Conservation (phyloP, 2,113 vertebrate species). For the Panthera uncia region DNA sequence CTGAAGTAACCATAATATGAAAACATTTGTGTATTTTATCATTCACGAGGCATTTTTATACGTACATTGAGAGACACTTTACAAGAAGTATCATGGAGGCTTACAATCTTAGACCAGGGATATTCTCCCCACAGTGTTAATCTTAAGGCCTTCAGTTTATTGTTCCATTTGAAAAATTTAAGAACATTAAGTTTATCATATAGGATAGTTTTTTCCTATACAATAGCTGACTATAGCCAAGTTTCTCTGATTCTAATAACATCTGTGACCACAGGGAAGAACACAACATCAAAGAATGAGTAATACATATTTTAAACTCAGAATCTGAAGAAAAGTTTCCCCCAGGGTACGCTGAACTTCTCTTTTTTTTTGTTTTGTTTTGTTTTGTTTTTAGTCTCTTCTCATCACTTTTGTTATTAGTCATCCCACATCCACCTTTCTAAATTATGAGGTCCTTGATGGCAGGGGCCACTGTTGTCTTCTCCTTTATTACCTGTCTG, state of each 20-base stretch:
- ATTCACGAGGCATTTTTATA: neutral
- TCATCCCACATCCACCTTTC: neutral
- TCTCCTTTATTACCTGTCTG: neutral
- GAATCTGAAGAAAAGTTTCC: neutral
- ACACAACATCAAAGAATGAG: neutral
- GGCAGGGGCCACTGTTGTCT: neutral
- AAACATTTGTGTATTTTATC: neutral
- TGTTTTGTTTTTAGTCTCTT: neutral
- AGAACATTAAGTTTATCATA: neutral
- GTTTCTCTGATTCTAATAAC: slow-evolving; percentile 9
- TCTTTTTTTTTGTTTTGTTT: neutral
- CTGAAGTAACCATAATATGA: neutral
- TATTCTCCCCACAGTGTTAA: neutral
- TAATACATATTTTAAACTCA: slow-evolving; percentile 52
- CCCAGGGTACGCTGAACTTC: neutral
- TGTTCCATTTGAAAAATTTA: neutral
- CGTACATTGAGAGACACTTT: neutral
- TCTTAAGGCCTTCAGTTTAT: neutral
- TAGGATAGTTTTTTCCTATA: neutral
- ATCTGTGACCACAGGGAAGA: slow-evolving; percentile 5
- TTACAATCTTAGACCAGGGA: neutral
- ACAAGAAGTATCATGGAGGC: neutral
- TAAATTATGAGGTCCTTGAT: neutral
- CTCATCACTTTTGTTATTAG: neutral
- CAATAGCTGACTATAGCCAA: neutral